Conservation (phyloP, 2,888 invertebrate species). For the Thera britannica region DNA sequence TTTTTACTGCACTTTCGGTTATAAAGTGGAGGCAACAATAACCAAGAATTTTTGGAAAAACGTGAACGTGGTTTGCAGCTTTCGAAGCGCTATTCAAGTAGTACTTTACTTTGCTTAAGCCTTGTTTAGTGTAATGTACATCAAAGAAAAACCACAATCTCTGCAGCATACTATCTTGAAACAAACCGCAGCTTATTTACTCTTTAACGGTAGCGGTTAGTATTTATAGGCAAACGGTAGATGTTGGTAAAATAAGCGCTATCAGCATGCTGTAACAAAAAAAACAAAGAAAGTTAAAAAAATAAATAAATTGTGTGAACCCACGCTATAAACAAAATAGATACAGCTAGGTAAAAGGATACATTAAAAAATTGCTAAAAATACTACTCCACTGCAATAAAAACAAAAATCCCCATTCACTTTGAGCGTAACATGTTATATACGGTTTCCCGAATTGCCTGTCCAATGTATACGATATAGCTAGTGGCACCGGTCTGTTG, state of each 20-base stretch:
- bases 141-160: background rate
- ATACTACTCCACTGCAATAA: background rate
- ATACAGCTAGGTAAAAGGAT: too few species aligned
- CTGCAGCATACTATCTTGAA: background rate
- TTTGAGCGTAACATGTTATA: background rate
- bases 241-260: too few species aligned
- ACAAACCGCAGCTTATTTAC: background rate
- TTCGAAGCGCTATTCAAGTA: background rate
- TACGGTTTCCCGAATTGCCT: conserved; percentile 4
- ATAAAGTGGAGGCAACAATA: background rate
- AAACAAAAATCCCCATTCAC: background rate
- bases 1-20: conserved; percentile 1
- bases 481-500: background rate
- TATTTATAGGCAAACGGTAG: background rate
- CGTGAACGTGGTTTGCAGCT: background rate
- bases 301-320: too few species aligned
- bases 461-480: background rate
- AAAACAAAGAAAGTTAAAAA: too few species aligned
- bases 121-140: background rate
- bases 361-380: too few species aligned
- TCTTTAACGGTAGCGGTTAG: background rate
- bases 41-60: conserved; percentile 2
- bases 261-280: too few species aligned
- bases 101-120: background rate
- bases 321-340: too few species aligned